Evolutionary conservation across 1,140 invertebrate genomes (phyloP).

Genomic region (Drosophila jambulina): DNA sequence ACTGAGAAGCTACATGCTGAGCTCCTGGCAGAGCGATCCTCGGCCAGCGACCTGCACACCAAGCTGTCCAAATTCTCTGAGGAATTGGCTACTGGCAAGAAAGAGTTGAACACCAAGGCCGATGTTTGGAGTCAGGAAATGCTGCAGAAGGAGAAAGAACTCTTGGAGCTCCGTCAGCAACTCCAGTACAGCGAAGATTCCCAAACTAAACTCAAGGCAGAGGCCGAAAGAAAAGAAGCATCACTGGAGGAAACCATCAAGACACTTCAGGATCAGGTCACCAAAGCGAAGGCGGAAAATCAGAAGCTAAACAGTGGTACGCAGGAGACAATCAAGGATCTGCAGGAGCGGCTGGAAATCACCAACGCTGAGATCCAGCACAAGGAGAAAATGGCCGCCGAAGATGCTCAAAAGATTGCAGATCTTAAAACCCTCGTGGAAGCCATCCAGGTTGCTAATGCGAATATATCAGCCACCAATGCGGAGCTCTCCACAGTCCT

Average conservation of each 20-base stretch:
- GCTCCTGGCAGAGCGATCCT: constrained; percentile 28
- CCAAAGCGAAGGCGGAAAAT: constrained; percentile 45
- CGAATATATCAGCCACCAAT: constrained; percentile 76
- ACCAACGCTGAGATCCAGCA: constrained; percentile 61
- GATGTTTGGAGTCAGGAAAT: constrained; percentile 59
- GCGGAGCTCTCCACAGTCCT: constrained; percentile 67
- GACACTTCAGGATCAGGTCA: constrained; percentile 55
- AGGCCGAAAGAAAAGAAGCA: constrained; percentile 35
- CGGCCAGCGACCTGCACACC: constrained; percentile 48
- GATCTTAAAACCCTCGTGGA: constrained; percentile 69
- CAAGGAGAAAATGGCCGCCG: constrained; percentile 63
- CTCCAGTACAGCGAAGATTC: constrained; percentile 47
- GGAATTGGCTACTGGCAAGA: constrained; percentile 57
- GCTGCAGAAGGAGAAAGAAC: constrained; percentile 52
- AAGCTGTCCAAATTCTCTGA: constrained; percentile 60
- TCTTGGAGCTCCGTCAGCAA: constrained; percentile 59
- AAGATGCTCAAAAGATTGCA: constrained; percentile 73
- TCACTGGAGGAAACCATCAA: constrained; percentile 31
- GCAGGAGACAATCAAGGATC: constrained; percentile 53
- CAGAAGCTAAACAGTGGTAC: constrained; percentile 45
- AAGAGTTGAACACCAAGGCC: constrained; percentile 43
- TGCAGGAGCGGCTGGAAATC: constrained; percentile 69
- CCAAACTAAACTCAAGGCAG: constrained; percentile 42
- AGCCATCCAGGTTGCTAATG: constrained; percentile 71
- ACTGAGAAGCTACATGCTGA: constrained; percentile 61